Base-by-base conservation (phyloP, 2,797 vertebrate species). In the Hydrophis major region DNA sequence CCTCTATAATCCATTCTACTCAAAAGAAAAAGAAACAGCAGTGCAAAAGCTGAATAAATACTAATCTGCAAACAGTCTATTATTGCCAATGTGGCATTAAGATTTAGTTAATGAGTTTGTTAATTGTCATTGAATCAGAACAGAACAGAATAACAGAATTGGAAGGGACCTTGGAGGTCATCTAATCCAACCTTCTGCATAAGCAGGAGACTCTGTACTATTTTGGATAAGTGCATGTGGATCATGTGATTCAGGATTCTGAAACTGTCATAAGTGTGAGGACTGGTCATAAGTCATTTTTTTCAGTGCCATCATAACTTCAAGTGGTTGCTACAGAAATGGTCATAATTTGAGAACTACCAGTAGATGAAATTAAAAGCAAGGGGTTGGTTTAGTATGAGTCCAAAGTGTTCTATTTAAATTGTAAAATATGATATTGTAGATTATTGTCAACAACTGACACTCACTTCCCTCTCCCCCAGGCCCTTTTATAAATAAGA, bases 1-100 rank as follows among this genome's bases (percentile, higher is more conserved):
- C 3, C 11, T 90, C 6, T 69, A 88, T 92, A 89, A 95, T 13
- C 91, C 83, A 47, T 90, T 61, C 89, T 87, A 90, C 92, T 92
- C 87, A 14, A 89, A 93, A 89, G 18, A 42, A 42, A 42, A 42
- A 42, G 20, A 25, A 47, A 42, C 32, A 42, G 42, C 12, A 6
- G 14, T 6, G 18, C 0, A 18, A 32, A 66, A 50, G 28, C 89
- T 0, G 1, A 66, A 20, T 20, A 42, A 63, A 25, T 20, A 10
- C 22, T 92, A 91, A 92, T 78, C 66, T 32, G 53, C 2, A 0
- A 20, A 20, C 55, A 25, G 47, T 83, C 87, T 4, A n/a, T 25
- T 2, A 0, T 88, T 4, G 88, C 57, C 90, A 91, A 1, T 22
- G 61, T 42, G 18, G 74, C 87, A 88, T 0, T 83, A 89, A 63